Base-by-base conservation (phyloP, 2,888 invertebrate genomes). In the Ametastegia equiseti region DNA sequence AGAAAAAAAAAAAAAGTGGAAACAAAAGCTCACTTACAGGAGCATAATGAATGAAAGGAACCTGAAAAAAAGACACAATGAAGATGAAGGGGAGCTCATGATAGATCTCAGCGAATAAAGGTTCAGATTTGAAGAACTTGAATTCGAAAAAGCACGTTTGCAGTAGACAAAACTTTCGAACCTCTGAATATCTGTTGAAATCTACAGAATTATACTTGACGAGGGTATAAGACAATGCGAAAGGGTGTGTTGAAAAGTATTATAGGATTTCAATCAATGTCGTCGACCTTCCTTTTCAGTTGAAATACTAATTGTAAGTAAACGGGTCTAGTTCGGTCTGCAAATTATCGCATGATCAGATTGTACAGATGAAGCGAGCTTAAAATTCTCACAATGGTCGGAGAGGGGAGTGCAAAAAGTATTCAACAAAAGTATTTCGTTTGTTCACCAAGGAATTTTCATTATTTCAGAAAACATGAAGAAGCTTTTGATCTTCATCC, bases 401-500 rank as follows among this genome's bases (percentile, higher is more conserved):
- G 6, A 2, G 2, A 33, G 23, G 33, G 7, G 27, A 27, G 50
- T n/a, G n/a, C n/a, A 11, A 6, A 30, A 54, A 2, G 23, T 2
- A 33, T 73, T 73, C n/a, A 33, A 73, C 73, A 19, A 73, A n/a
- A 11, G 13, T 39, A 63, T 39, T 60, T 27, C 30, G 42, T 78
- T 60, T 78, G 60, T 60, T 78, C 27, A 60, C 60, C 15, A 42
- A 15, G 30, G 60, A 36, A 63, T 78, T 78, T 42, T 63, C 30
- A n/a, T 60, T 54, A 6, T 67, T 67, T 67, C 36, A 78, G 78
- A 60, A 54, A 78, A 78, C 3, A 78, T 78, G 78, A 78, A 78
- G 78, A 78, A 78, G 39, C 78, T 78, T 78, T 67, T 67, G 80
- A 47, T 80, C 80, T 69, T 69, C 47, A 65, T 80, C 27, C 67